Percentiles rank a stretch among this genome's conserved stretches.
phyloP scores from a whole-genome alignment of 2,113 vertebrate genomes.

The Oncorhynchus nerka region DNA sequence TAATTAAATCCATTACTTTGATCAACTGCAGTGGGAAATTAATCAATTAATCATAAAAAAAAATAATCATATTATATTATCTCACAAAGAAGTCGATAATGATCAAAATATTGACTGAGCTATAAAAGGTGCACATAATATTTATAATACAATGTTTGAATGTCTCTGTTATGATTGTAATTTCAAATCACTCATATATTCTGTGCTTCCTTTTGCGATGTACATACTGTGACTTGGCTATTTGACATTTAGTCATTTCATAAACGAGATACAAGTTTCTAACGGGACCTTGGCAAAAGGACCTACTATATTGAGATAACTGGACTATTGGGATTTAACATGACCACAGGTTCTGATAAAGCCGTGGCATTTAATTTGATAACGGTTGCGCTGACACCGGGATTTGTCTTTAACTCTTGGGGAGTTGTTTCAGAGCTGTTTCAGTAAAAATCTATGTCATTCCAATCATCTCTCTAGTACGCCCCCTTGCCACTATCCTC shows the following conservation, averaged over 20 bases:
- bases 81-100: neutral
- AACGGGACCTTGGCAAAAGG: neutral
- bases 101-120: neutral
- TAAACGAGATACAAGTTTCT: neutral
- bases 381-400: too few relatives aligned
- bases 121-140: neutral
- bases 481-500: constrained; percentile 23
- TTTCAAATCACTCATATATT: neutral
- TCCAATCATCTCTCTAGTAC: constrained; percentile 48
- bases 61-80: neutral
- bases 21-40: constrained; percentile 11
- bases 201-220: too few relatives aligned
- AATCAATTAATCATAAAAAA: too few relatives aligned
- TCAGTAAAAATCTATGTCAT: neutral
- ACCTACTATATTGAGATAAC: neutral
- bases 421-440: neutral
- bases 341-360: neutral
- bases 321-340: neutral
- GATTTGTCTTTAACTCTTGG: neutral
- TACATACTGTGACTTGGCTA: neutral
- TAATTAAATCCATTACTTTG: constrained; percentile 7
- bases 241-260: neutral
- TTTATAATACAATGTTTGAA: too few relatives aligned
- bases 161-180: neutral
- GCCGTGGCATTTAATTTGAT: neutral